Evolutionary conservation across 2,113 vertebrate species (phyloP).

Genomic region (Barnardius zonarius): DNA sequence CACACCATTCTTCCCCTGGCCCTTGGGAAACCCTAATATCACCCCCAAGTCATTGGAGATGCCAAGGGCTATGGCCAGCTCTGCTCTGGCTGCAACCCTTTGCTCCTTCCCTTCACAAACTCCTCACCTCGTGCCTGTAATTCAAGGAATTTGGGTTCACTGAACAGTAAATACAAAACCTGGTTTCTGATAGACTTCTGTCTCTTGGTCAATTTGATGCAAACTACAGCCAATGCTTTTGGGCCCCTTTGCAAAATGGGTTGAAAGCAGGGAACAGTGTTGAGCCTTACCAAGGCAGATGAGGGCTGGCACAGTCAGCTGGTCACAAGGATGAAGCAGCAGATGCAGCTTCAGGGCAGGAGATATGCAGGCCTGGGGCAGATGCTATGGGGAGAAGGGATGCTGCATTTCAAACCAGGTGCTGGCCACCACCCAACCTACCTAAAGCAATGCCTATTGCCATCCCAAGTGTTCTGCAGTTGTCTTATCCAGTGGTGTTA

Average conservation of each 20-base stretch:
- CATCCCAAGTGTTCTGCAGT: not conserved
- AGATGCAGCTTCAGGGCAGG: not conserved
- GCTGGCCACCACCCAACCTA: not conserved
- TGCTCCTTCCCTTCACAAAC: not conserved
- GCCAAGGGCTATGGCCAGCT: not conserved
- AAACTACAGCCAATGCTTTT: not conserved
- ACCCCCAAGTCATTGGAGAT: not conserved
- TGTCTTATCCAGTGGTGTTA: not conserved
- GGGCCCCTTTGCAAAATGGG: not conserved
- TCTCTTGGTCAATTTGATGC: not conserved
- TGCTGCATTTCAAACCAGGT: not conserved
- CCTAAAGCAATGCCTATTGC: not conserved
- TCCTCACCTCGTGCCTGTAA: not conserved
- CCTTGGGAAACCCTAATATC: not conserved
- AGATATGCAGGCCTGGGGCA: not conserved
- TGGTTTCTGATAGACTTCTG: not conserved
- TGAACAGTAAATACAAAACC: not conserved
- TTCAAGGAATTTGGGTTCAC: not conserved
- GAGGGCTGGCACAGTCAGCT: accelerated
- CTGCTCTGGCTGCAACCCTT: not conserved
- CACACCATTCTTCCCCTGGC: not conserved
- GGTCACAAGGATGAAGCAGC: not conserved
- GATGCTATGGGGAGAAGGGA: accelerated
- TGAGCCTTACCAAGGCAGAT: not conserved
- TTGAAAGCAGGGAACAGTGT: not conserved